Percentiles rank a stretch among this genome's conserved stretches.
Evolutionary conservation across 1,140 invertebrate genomes (phyloP).

Genomic region (Stegodyphus mimosarum): DNA sequence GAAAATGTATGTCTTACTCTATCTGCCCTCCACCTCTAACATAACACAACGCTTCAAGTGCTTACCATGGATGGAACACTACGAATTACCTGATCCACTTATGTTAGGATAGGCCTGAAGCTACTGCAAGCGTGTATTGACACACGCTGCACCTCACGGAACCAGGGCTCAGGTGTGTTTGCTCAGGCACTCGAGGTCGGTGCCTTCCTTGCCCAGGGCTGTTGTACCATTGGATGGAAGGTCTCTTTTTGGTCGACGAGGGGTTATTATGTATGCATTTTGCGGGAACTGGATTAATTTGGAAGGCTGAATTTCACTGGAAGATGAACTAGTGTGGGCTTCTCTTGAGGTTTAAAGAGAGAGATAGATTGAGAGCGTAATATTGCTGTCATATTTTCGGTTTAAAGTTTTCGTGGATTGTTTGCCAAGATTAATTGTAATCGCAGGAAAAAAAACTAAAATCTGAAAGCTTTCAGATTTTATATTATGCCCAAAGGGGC

Average conservation of each 20-base stretch:
- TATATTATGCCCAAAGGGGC: too few species aligned
- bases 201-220: conserved; percentile 1
- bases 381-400: too few species aligned
- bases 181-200: conserved; percentile 2
- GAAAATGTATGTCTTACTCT: background rate
- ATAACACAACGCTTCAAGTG: too few species aligned
- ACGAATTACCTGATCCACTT: conserved; percentile 49
- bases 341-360: too few species aligned
- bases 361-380: too few species aligned
- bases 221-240: conserved; percentile 13
- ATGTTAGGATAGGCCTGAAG: conserved; percentile 44
- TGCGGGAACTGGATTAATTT: conserved; percentile 21
- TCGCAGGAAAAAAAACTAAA: too few species aligned
- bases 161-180: conserved; percentile 47
- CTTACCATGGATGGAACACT: background rate
- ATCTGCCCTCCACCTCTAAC: background rate
- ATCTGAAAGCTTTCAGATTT: too few species aligned
- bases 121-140: conserved; percentile 24
- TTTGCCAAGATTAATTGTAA: too few species aligned
- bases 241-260: conserved; percentile 22
- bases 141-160: conserved; percentile 18
- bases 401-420: too few species aligned
- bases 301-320: background rate
- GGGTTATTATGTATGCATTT: conserved; percentile 45
- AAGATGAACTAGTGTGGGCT: too few species aligned